phyloP scores from a whole-genome alignment of 2,797 vertebrate genomes.

The Sciurus vulgaris region DNA sequence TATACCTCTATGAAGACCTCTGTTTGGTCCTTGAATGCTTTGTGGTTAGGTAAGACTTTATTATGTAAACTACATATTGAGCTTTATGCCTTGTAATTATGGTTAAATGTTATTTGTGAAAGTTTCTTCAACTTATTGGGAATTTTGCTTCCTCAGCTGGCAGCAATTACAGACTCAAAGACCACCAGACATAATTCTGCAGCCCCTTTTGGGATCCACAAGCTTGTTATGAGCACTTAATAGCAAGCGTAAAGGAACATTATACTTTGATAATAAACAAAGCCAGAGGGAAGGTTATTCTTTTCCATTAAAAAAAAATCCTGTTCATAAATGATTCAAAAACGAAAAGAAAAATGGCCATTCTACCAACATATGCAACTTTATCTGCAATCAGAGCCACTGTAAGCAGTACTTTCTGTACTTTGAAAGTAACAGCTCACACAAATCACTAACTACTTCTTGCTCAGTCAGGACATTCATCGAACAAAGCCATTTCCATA shows the following conservation, averaged over 20 bases:
- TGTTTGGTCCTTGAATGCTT: background rate
- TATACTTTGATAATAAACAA: constrained; percentile 72
- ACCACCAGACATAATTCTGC: constrained; percentile 75
- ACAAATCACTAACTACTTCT: constrained; percentile 32
- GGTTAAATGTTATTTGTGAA: constrained; percentile 79
- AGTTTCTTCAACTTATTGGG: constrained; percentile 74
- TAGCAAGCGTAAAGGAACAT: background rate
- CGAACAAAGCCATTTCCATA: constrained; percentile 76
- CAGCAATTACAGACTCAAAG: constrained; percentile 81
- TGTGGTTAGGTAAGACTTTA: constrained; percentile 71
- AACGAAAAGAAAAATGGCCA: constrained; percentile 58
- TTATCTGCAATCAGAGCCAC: constrained; percentile 62
- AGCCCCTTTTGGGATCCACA: constrained; percentile 51
- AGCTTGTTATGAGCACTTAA: constrained; percentile 49
- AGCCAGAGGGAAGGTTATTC: constrained; percentile 52
- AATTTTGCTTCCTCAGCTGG: constrained; percentile 81
- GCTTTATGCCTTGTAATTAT: constrained; percentile 79
- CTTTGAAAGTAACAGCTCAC: constrained; percentile 47
- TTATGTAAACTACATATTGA: constrained; percentile 69
- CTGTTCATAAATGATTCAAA: constrained; percentile 71
- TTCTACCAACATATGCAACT: constrained; percentile 25
- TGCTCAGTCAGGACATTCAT: constrained; percentile 50
- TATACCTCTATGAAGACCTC: constrained; percentile 57
- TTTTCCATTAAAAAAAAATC: constrained; percentile 52
- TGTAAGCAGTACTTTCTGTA: background rate